Percentiles rank a stretch among this genome's conserved stretches.
Conservation (phyloP, 2,888 invertebrate species). For the Halictus ligatus region DNA sequence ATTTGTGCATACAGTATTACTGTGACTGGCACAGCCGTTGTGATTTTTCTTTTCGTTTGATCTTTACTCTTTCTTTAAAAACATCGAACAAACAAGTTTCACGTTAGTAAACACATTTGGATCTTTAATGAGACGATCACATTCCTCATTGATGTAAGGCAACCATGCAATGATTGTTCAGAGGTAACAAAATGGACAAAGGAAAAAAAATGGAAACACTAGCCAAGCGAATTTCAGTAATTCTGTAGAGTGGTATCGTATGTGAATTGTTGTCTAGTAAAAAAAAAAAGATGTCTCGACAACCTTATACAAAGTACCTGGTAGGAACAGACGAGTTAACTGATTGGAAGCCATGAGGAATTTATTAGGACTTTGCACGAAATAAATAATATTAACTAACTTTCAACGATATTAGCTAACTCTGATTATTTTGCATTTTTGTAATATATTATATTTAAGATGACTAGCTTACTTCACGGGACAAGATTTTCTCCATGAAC, state of each 20-base stretch:
- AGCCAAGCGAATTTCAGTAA: slow-evolving; percentile 60
- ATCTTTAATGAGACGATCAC: slow-evolving; percentile 20
- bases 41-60: slow-evolving; percentile 18
- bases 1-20: slow-evolving; percentile 30
- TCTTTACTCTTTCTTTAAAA: background rate
- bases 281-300: slow-evolving; percentile 64
- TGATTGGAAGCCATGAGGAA: slow-evolving; percentile 80
- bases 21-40: background rate
- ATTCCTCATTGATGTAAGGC: slow-evolving; percentile 69
- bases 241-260: slow-evolving; percentile 61
- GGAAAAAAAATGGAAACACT: slow-evolving; percentile 31
- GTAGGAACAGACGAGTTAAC: slow-evolving; percentile 79
- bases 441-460: slow-evolving; percentile 47
- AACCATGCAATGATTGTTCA: slow-evolving; percentile 57
- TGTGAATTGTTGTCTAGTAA: slow-evolving; percentile 63
- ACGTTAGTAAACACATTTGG: background rate
- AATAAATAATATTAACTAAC: slow-evolving; percentile 33
- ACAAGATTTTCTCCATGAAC: slow-evolving; percentile 50
- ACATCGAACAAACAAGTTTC: background rate
- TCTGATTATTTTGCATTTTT: slow-evolving; percentile 62
- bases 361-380: slow-evolving; percentile 72
- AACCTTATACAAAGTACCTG: slow-evolving; percentile 82
- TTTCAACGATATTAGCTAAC: slow-evolving; percentile 25
- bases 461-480: slow-evolving; percentile 47
- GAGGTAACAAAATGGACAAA: slow-evolving; percentile 53